Evolutionary conservation across 2,113 vertebrate genomes (phyloP).

Genomic region (Plestiodon gilberti): DNA sequence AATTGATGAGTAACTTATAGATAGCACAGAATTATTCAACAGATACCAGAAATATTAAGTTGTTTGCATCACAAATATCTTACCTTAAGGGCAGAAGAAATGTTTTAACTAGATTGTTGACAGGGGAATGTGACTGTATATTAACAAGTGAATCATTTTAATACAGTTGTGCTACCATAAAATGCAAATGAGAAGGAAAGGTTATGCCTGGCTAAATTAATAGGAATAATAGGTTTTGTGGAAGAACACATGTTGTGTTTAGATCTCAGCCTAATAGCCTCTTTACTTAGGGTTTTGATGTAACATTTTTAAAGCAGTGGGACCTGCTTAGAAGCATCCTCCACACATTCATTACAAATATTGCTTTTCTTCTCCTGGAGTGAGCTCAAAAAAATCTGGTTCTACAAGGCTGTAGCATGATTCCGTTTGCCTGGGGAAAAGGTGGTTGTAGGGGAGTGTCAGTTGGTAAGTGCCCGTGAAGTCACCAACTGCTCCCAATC

Average conservation of each 20-base stretch:
- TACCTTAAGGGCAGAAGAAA: slow-evolving; percentile 30
- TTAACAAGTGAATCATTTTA: slow-evolving; percentile 32
- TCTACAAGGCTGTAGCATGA: background rate
- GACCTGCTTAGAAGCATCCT: background rate
- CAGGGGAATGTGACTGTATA: slow-evolving; percentile 39
- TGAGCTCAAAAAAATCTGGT: background rate
- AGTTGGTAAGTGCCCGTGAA: background rate
- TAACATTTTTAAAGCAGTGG: background rate
- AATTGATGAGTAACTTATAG: slow-evolving; percentile 16
- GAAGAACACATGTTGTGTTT: background rate
- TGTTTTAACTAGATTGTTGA: slow-evolving; percentile 33
- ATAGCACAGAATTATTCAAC: slow-evolving; percentile 29
- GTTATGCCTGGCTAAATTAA: slow-evolving; percentile 43
- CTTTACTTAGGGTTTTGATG: background rate
- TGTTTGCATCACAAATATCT: slow-evolving; percentile 35
- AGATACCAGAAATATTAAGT: background rate
- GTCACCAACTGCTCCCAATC: background rate
- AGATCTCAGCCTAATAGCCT: background rate
- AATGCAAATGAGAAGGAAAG: slow-evolving; percentile 46
- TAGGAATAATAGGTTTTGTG: slow-evolving; percentile 35
- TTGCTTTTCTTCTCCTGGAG: background rate
- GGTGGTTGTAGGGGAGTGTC: background rate
- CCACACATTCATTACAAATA: background rate
- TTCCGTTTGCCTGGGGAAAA: background rate
- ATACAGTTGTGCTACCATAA: slow-evolving; percentile 32